phyloP scores from a whole-genome alignment of 2,797 vertebrate species.

The Onychomys leucogaster region DNA sequence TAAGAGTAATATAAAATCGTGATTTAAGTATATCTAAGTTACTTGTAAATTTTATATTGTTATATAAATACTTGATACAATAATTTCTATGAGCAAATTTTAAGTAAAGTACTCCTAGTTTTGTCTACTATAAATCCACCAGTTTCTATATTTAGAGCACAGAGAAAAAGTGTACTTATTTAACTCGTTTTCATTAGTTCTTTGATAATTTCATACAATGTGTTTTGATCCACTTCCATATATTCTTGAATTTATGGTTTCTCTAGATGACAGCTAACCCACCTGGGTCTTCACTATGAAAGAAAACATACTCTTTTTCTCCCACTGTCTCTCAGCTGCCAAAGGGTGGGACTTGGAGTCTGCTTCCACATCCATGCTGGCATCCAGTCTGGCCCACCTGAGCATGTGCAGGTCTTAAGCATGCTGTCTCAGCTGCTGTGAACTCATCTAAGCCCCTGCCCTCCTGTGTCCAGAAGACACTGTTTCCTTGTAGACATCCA shows the following conservation, averaged over 20 bases:
- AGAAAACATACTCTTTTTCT: not conserved
- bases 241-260: too few relatives aligned
- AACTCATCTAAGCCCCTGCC: not conserved
- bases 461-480: not conserved
- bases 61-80: slow-evolving; percentile 3
- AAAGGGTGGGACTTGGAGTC: not conserved
- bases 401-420: too few relatives aligned
- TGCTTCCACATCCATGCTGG: not conserved
- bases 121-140: not conserved
- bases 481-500: not conserved
- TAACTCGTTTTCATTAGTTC: not conserved
- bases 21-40: slow-evolving; percentile 35
- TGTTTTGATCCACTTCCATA: not conserved
- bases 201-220: not conserved
- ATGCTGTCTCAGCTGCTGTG: not conserved
- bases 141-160: slow-evolving; percentile 25
- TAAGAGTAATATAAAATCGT: not conserved
- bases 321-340: not conserved
- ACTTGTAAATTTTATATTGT: not conserved
- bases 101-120: slow-evolving; percentile 9
- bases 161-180: not conserved
- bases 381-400: not conserved
- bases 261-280: not conserved
- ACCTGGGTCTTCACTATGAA: not conserved
- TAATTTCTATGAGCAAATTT: not conserved